Evolutionary conservation across 2,888 invertebrate genomes (phyloP), one percentile per base, ranked within the genome.

Genomic region (Sphinx pinastri): DNA sequence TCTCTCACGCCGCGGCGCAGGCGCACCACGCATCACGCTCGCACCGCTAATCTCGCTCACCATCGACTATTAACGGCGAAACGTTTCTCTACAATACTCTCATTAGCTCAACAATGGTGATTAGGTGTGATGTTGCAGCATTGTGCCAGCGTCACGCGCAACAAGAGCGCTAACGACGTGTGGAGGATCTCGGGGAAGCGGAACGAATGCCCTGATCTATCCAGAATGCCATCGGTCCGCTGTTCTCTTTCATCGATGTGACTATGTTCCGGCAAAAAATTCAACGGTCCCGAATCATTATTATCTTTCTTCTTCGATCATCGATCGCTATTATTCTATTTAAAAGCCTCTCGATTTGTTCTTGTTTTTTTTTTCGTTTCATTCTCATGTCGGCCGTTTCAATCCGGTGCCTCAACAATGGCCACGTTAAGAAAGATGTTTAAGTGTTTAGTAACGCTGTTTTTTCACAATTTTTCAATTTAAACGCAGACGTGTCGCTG

Each of bases 241-340:
- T 87, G 63, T 63, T 63, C 63, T 84, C 88, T 88, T 90, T 88
- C 89, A 87, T 88, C 85, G 81, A 88, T 84, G 83, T 84, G 86
- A 86, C 84, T 83, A 84, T 83, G 84, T 85, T 82, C 79, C 79
- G 77, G 86, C 85, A 88, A 92, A 93, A 91, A 91, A 87, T 70
- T 80, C 84, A 87, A 87, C 88, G 89, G 90, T 87, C 88, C 89
- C 82, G 86, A 89, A 89, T 92, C 91, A 89, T 93, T 91, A 93
- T 92, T 92, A 92, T 92, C 93, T 93, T 90, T 91, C 91, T 91
- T 87, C 88, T 86, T 84, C 91, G 90, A 92, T 93, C 93, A 92
- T 91, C 89, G 92, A 93, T 93, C 89, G 91, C 93, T 89, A 93
- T 94, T 94, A 93, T 93, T 89, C 92, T 91, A 91, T 92, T 92